phyloP scores from a whole-genome alignment of 2,888 invertebrate genomes.

The Opisthograptis luteolata region DNA sequence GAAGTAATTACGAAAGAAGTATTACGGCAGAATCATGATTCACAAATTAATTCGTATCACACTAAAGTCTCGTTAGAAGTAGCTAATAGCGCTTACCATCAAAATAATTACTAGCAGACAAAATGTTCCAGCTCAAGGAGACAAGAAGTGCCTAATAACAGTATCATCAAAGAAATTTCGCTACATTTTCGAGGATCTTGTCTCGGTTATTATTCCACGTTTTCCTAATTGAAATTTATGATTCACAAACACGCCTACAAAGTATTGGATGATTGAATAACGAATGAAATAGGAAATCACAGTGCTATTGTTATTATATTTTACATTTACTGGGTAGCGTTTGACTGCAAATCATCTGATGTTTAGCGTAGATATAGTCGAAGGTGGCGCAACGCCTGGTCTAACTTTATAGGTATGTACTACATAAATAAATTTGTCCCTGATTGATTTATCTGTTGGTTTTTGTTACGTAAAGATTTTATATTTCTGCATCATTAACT shows the following conservation, averaged over 20 bases:
- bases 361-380: too few species aligned
- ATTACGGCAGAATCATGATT: too few species aligned
- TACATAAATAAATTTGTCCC: too few species aligned
- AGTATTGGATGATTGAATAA: slow-evolving; percentile 34
- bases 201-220: slow-evolving; percentile 35
- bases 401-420: too few species aligned
- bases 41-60: neutral
- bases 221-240: slow-evolving; percentile 39
- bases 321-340: too few species aligned
- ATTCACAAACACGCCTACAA: slow-evolving; percentile 35
- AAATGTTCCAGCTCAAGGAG: slow-evolving; percentile 31
- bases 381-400: too few species aligned
- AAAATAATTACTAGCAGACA: slow-evolving; percentile 31
- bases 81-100: slow-evolving; percentile 7
- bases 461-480: too few species aligned
- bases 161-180: slow-evolving; percentile 38
- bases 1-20: too few species aligned
- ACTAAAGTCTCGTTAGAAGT: slow-evolving; percentile 1
- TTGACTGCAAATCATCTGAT: too few species aligned
- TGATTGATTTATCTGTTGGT: too few species aligned
- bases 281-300: slow-evolving; percentile 29
- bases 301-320: neutral
- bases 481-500: too few species aligned
- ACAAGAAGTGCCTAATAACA: slow-evolving; percentile 35
- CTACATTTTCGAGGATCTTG: slow-evolving; percentile 35